Evolutionary conservation across 2,888 invertebrate genomes (phyloP).

Genomic region (Apodemia zela): DNA sequence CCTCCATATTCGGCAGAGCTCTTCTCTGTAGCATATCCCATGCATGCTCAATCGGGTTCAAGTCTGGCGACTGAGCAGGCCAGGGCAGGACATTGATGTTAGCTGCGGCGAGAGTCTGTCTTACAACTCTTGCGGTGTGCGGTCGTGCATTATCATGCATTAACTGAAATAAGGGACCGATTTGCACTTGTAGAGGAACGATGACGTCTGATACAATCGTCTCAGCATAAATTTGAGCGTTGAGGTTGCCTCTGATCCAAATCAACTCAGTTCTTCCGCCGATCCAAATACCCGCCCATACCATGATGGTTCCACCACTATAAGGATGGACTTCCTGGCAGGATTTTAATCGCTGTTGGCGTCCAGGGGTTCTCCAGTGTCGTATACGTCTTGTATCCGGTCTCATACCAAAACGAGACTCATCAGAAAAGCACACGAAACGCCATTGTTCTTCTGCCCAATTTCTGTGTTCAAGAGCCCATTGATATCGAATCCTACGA

Average conservation of each 20-base stretch:
- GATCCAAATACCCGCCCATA: slow-evolving; percentile 18
- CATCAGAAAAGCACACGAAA: slow-evolving; percentile 17
- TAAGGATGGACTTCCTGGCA: slow-evolving; percentile 17
- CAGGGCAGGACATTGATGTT: slow-evolving; percentile 22
- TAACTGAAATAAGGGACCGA: background rate
- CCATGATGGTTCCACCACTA: slow-evolving; percentile 21
- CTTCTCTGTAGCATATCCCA: slow-evolving; percentile 7
- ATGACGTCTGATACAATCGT: background rate
- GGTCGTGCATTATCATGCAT: slow-evolving; percentile 19
- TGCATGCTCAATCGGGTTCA: slow-evolving; percentile 15
- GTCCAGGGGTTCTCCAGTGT: slow-evolving; percentile 17
- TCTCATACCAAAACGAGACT: slow-evolving; percentile 20
- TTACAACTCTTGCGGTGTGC: slow-evolving; percentile 22
- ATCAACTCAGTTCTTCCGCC: slow-evolving; percentile 3
- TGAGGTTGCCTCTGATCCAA: slow-evolving; percentile 9
- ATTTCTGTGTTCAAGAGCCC: slow-evolving; percentile 17
- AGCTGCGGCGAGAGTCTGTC: slow-evolving; percentile 22
- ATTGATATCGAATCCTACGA: slow-evolving; percentile 1
- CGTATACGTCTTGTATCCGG: slow-evolving; percentile 18
- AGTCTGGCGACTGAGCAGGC: slow-evolving; percentile 23
- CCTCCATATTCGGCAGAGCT: slow-evolving; percentile 19
- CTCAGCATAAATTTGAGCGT: slow-evolving; percentile 3
- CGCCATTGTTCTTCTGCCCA: slow-evolving; percentile 18
- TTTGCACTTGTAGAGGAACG: background rate
- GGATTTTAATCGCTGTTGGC: slow-evolving; percentile 16